Evolutionary conservation across 1,140 invertebrate species (phyloP).

Genomic region (Lethrus apterus): DNA sequence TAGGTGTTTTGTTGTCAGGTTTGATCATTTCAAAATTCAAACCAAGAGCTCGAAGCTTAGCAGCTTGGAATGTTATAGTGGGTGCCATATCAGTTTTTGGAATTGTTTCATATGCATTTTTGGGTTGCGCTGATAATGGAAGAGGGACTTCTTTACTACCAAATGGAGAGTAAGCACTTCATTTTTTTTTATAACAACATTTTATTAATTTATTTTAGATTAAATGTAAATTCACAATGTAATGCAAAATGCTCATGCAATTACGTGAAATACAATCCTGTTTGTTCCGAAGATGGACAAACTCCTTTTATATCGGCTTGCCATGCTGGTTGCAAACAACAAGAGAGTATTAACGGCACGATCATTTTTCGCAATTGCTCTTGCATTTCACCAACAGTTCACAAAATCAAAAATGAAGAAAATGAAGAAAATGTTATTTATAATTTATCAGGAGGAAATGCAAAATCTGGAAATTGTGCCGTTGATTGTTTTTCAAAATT

Average conservation of each 20-base stretch:
- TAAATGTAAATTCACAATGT: slow-evolving; percentile 47
- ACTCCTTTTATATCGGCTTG: slow-evolving; percentile 63
- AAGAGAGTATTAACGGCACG: slow-evolving; percentile 27
- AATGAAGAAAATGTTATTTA: too few species aligned
- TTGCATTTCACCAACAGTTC: slow-evolving; percentile 41
- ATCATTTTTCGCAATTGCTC: slow-evolving; percentile 50
- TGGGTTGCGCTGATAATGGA: slow-evolving; percentile 58
- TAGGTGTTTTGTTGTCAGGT: slow-evolving; percentile 63
- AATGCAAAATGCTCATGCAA: slow-evolving; percentile 58
- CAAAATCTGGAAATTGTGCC: slow-evolving; percentile 53
- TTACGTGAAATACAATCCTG: slow-evolving; percentile 60
- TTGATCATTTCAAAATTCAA: slow-evolving; percentile 61
- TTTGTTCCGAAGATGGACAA: slow-evolving; percentile 51
- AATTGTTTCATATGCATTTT: slow-evolving; percentile 58
- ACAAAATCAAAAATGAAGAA: neutral
- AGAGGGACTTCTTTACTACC: slow-evolving; percentile 45
- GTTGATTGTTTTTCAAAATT: slow-evolving; percentile 59
- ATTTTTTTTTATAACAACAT: too few species aligned
- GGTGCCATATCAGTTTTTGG: slow-evolving; percentile 56
- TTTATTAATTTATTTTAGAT: slow-evolving; percentile 30
- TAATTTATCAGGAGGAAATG: slow-evolving; percentile 45
- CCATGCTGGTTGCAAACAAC: slow-evolving; percentile 56
- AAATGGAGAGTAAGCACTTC: slow-evolving; percentile 43
- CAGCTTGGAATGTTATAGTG: slow-evolving; percentile 65
- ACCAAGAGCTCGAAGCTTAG: slow-evolving; percentile 59